Base-by-base conservation (phyloP, 1,140 invertebrate genomes). In the Phenacoccus solenopsis region DNA sequence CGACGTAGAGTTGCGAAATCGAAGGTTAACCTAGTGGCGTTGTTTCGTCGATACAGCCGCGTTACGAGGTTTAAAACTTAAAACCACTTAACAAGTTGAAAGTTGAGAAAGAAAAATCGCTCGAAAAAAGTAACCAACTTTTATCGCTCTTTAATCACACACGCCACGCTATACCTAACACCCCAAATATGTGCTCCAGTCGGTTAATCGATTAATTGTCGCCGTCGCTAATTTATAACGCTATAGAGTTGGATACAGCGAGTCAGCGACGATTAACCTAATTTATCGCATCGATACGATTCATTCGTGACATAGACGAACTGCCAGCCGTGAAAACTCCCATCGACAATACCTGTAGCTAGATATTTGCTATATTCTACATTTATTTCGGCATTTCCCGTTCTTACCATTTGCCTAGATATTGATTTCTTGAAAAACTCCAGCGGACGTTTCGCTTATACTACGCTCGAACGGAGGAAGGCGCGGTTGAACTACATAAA, bases 161-260 rank as follows among this genome's bases (percentile, higher is more conserved):
- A n/a, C n/a, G n/a, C n/a, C n/a, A n/a, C n/a, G n/a, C n/a, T n/a
- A n/a, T n/a, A n/a, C 38, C 38, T n/a, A 49, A 49, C 38, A 49
- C 38, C 38, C 20, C 38, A 2, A 49, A 49, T 9, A 49, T 49
- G 16, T 49, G 20, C 20, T 49, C 5, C 13, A 49, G 38, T 49
- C 38, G 38, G 38, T 49, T 49, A 49, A 49, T 49, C 38, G 38
- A 49, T 49, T 49, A 49, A 49, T 49, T 49, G 38, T 49, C 38
- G 38, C 38, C 4, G 5, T 9, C n/a, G n/a, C 5, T 49, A 49
- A 49, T 49, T 49, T 49, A 49, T 49, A 49, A 5, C 38, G 20
- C 38, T 9, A n/a, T 10, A 16, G 38, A 49, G 12, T 49, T 3
- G 38, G 38, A 49, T 49, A n/a, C n/a, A n/a, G 38, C 38, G 38